Conservation (phyloP, 2,888 invertebrate species). For the Dioctria rufipes region DNA sequence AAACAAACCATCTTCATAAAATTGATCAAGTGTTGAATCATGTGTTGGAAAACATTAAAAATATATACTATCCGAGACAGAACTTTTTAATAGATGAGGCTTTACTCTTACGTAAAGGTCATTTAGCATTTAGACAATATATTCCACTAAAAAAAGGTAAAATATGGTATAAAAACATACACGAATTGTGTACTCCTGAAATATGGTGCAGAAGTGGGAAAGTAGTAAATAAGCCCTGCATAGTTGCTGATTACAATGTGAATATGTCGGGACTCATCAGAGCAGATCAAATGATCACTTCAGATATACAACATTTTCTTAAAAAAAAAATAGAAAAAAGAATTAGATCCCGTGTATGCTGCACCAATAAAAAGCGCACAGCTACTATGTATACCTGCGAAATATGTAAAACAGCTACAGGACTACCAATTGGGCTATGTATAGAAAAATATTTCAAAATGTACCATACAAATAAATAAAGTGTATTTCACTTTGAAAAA, state of each 20-base stretch:
- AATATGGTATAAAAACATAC: constrained; percentile 15
- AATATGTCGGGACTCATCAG: constrained; percentile 37
- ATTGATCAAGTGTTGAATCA: too few relatives aligned
- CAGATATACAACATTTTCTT: not conserved
- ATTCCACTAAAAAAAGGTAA: constrained; percentile 13
- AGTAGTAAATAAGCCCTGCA: constrained; percentile 15
- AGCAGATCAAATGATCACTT: constrained; percentile 36
- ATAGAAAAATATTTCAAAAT: constrained; percentile 15
- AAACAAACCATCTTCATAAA: too few relatives aligned
- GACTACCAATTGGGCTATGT: constrained; percentile 12
- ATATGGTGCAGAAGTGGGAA: not conserved
- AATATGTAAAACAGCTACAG: not conserved
- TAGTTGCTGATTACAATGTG: too few relatives aligned
- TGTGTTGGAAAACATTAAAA: not conserved
- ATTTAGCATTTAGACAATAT: constrained; percentile 7
- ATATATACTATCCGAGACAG: constrained; percentile 9
- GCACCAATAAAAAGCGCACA: not conserved
- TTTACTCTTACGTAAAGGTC: constrained; percentile 24
- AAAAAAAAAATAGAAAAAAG: not conserved
- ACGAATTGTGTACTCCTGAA: constrained; percentile 13
- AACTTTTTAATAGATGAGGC: constrained; percentile 16
- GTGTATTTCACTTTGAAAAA: too few relatives aligned
- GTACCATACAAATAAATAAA: constrained; percentile 19
- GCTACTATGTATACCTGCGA: constrained; percentile 11
- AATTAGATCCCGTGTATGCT: not conserved